Evolutionary conservation across 2,113 vertebrate genomes (phyloP).

Genomic region (Ancistrus triradiatus): DNA sequence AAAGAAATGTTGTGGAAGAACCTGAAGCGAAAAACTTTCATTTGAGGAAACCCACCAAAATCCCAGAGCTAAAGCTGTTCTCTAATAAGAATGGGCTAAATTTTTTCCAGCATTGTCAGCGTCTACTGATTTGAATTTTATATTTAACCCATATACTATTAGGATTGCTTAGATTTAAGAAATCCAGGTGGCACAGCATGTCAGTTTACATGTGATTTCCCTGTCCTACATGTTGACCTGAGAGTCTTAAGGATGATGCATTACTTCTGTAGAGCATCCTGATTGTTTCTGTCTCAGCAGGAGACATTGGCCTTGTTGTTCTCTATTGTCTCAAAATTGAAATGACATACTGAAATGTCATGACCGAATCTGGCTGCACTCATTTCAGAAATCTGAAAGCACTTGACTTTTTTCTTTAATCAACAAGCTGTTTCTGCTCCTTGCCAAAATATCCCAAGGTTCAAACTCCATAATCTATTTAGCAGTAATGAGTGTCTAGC

Average conservation of each 20-base stretch:
- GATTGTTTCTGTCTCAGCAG: not conserved
- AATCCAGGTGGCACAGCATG: no score
- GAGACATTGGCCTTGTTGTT: not conserved
- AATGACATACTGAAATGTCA: not conserved
- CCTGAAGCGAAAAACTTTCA: no score
- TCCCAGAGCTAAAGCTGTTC: no score
- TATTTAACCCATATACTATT: not conserved
- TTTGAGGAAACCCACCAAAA: no score
- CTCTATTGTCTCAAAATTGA: not conserved
- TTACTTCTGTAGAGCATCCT: not conserved
- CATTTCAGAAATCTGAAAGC: not conserved
- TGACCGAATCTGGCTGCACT: not conserved
- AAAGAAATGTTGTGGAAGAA: no score
- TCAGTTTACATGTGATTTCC: no score
- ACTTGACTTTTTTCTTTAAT: constrained; percentile 6
- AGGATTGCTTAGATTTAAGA: no score
- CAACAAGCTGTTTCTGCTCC: not conserved
- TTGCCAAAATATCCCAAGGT: not conserved
- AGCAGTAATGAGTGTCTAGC: constrained; percentile 12
- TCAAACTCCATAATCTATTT: constrained; percentile 9
- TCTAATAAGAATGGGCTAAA: no score
- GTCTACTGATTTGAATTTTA: no score
- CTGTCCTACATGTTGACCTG: no score
- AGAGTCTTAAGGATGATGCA: not conserved
- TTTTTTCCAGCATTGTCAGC: no score